Evolutionary conservation across 2,113 vertebrate species (phyloP).

Genomic region (Verasper variegatus): DNA sequence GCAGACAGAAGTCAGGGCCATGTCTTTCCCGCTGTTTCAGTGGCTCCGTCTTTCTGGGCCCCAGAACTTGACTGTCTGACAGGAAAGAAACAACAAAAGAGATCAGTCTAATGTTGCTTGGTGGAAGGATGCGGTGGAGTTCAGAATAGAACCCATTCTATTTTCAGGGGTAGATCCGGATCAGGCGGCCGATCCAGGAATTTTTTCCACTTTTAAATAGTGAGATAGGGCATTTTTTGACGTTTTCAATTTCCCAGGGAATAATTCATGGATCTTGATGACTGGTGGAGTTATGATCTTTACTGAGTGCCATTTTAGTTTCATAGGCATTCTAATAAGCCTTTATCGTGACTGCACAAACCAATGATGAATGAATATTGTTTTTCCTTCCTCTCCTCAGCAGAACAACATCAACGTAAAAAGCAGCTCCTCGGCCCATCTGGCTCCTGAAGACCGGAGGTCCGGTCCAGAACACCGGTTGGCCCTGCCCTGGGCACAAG

Average conservation of each 20-base stretch:
- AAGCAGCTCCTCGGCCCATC: constrained; percentile 78
- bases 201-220: too few relatives aligned
- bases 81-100: constrained; percentile 6
- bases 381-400: constrained; percentile 29
- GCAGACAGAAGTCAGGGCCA: constrained; percentile 17
- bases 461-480: constrained; percentile 82
- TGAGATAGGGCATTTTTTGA: too few relatives aligned
- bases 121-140: too few relatives aligned
- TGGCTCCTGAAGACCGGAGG: constrained; percentile 77
- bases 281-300: not conserved
- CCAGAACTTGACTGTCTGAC: not conserved
- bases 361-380: not conserved
- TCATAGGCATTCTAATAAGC: not conserved
- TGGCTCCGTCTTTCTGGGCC: constrained; percentile 37
- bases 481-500: constrained; percentile 83
- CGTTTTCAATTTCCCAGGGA: too few relatives aligned
- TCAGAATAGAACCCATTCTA: too few relatives aligned
- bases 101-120: constrained; percentile 38
- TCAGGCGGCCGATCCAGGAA: too few relatives aligned
- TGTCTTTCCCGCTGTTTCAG: constrained; percentile 13
- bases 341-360: not conserved
- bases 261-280: too few relatives aligned
- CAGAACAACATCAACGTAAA: constrained; percentile 85
- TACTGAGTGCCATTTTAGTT: not conserved
- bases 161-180: too few relatives aligned